phyloP scores from a whole-genome alignment of 2,888 invertebrate genomes.

The Sepiola atlantica region DNA sequence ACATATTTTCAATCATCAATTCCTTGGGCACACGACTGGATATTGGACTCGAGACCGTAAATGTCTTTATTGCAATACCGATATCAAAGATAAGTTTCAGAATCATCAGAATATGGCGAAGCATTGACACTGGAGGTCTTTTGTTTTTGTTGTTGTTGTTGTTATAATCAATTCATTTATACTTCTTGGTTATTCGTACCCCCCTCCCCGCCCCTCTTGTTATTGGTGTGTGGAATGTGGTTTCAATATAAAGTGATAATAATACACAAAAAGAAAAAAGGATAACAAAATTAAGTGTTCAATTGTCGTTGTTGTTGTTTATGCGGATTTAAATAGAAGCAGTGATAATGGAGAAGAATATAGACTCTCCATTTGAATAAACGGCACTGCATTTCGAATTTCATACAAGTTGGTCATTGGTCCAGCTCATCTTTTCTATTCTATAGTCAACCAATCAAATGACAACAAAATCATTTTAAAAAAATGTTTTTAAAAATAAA shows the following conservation, averaged over 20 bases:
- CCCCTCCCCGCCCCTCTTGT: background rate
- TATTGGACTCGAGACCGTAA: background rate
- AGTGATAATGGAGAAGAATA: background rate
- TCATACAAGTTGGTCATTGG: background rate
- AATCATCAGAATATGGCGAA: background rate
- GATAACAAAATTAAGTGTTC: background rate
- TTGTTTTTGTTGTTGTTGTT: background rate
- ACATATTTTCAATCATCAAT: background rate
- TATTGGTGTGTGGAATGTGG: slow-evolving; percentile 1
- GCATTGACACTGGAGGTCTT: background rate
- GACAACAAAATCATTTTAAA: background rate
- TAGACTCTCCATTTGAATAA: background rate
- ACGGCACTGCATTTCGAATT: background rate
- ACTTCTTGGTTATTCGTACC: background rate
- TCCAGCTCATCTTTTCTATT: background rate
- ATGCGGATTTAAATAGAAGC: background rate
- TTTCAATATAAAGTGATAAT: background rate
- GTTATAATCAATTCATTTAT: background rate
- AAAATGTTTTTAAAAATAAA: background rate
- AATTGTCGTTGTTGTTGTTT: background rate
- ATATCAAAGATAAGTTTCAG: background rate
- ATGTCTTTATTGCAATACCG: background rate
- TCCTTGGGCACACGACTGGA: background rate
- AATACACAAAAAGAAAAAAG: no score
- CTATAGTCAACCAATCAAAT: background rate